phyloP scores from a whole-genome alignment of 23 tunicate genomes.

The Botrylloides violaceus region DNA sequence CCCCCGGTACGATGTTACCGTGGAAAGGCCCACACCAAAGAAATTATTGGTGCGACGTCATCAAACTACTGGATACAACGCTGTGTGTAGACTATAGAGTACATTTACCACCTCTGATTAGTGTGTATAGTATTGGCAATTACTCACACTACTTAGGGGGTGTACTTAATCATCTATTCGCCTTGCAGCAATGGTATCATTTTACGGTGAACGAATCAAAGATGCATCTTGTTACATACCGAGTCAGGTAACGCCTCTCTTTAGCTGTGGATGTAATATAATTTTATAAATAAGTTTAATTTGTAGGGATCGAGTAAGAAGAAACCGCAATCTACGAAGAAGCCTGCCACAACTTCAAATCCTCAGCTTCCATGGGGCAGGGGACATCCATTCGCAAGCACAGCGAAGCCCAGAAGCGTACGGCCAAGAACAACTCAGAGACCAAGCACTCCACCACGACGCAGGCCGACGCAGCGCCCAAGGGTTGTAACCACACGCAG shows the following conservation, averaged over 20 bases:
- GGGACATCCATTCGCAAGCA: background rate
- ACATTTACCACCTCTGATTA: too few relatives aligned
- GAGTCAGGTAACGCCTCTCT: background rate
- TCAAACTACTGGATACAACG: too few relatives aligned
- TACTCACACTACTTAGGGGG: too few relatives aligned
- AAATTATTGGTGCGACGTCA: too few relatives aligned
- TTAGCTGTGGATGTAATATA: too few relatives aligned
- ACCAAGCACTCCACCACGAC: conserved; percentile 8
- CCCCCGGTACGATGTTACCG: too few relatives aligned
- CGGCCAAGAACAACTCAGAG: conserved; percentile 10
- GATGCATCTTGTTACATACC: conserved; percentile 42
- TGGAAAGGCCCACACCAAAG: too few relatives aligned
- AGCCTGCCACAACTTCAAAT: background rate
- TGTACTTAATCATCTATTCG: background rate
- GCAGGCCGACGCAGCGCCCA: background rate
- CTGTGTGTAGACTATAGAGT: too few relatives aligned
- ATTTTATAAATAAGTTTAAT: background rate
- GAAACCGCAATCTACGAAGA: background rate
- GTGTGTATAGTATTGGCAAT: too few relatives aligned
- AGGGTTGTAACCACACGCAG: background rate
- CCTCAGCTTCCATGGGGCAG: background rate
- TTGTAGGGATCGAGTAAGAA: background rate
- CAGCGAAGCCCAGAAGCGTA: too few relatives aligned
- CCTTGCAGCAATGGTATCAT: conserved; percentile 55
- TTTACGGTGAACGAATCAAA: conserved; percentile 46